A percentile compares a stretch with the other conserved stretches of the same genome.
Evolutionary conservation across 2,797 vertebrate genomes (phyloP).

Genomic region (Neoniphon sammara): DNA sequence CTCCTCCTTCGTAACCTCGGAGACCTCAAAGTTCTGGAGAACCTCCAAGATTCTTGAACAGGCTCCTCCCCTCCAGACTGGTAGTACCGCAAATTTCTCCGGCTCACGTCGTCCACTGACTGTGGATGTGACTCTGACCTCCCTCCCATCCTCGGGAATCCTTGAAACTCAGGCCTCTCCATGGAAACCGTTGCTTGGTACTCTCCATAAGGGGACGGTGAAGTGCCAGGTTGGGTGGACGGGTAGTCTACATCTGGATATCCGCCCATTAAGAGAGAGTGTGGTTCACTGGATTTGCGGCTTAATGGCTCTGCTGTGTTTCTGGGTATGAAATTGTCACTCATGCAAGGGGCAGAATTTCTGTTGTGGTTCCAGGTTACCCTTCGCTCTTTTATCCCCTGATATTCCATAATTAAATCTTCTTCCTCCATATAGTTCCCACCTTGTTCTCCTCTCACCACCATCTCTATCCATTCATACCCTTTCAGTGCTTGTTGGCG

Average conservation of each 20-base stretch:
- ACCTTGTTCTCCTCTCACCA: conserved; percentile 18
- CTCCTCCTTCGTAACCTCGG: conserved; percentile 70
- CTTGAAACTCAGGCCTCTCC: conserved; percentile 11
- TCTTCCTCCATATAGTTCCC: conserved; percentile 44
- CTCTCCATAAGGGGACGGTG: conserved; percentile 15
- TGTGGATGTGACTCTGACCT: conserved; percentile 41
- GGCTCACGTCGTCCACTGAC: conserved; percentile 21
- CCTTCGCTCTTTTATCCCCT: conserved; percentile 37
- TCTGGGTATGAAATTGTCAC: conserved; percentile 2
- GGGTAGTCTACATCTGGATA: conserved; percentile 76
- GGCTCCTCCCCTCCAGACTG: conserved; percentile 49
- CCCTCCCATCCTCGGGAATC: not conserved
- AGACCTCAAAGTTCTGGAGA: conserved; percentile 69
- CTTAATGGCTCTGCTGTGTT: conserved; percentile 10
- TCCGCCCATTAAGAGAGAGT: conserved; percentile 44
- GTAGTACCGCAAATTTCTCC: conserved; percentile 42
- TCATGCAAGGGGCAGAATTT: conserved; percentile 24
- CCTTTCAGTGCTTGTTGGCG: not conserved
- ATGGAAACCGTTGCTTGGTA: conserved; percentile 20
- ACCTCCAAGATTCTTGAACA: conserved; percentile 37
- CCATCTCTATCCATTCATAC: conserved; percentile 63
- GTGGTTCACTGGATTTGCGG: conserved; percentile 37
- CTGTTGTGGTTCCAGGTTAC: conserved; percentile 49
- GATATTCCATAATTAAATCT: conserved; percentile 29
- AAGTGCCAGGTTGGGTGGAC: conserved; percentile 35